Conservation (phyloP, 2,888 invertebrate species). For the Anthoptus insignis region DNA sequence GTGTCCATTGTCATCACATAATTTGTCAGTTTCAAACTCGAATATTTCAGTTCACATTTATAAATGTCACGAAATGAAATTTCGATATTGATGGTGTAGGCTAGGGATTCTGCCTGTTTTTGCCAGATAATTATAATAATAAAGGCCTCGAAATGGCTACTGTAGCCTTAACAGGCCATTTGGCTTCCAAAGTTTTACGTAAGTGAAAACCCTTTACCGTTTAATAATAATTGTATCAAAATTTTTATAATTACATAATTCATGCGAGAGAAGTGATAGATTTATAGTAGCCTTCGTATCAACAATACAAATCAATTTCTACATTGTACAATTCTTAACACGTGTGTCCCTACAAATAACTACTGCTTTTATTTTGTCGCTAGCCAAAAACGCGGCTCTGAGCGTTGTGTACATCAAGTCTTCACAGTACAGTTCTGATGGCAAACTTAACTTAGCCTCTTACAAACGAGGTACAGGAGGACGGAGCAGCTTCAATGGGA, state of each 20-base stretch:
- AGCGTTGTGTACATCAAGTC: slow-evolving; percentile 80
- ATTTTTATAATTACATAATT: slow-evolving; percentile 74
- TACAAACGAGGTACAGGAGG: slow-evolving; percentile 96
- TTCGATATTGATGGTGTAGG: slow-evolving; percentile 8
- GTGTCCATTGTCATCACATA: no score
- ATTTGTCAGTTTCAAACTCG: no score
- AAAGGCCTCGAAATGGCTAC: slow-evolving; percentile 76
- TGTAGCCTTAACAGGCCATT: slow-evolving; percentile 71
- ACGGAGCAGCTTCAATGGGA: slow-evolving; percentile 98
- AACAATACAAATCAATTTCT: no score
- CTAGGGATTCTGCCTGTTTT: slow-evolving; percentile 7
- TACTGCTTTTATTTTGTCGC: slow-evolving; percentile 53
- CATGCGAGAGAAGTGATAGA: slow-evolving; percentile 16
- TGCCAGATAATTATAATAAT: not conserved
- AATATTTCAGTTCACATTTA: no score
- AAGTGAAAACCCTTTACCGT: slow-evolving; percentile 54
- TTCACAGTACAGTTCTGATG: slow-evolving; percentile 85
- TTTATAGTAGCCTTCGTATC: no score
- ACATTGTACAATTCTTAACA: no score
- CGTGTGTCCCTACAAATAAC: no score
- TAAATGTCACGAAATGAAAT: no score
- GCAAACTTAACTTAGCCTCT: slow-evolving; percentile 87
- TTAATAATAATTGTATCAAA: slow-evolving; percentile 39
- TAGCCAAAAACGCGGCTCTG: slow-evolving; percentile 73
- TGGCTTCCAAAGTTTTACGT: slow-evolving; percentile 73